These are phyloP conservation scores for Platypus cylindrus DNA, from an alignment of 2,888 invertebrate genomes.

Conservation along the genomic window DNA sequence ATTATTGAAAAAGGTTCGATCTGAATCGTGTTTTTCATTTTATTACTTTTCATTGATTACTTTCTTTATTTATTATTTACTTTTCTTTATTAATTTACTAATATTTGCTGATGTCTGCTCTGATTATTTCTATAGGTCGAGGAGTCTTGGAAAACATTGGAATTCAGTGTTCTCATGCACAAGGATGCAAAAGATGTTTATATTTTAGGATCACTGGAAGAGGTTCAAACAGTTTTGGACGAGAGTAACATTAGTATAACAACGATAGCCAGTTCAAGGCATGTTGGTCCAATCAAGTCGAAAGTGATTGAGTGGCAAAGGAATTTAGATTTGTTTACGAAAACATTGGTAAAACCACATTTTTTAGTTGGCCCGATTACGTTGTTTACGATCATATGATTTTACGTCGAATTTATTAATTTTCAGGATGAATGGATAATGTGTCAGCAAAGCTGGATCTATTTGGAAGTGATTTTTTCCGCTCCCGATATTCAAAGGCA, in stretches of 20 bases:
- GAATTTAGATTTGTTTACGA: constrained; percentile 64
- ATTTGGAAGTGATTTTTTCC: constrained; percentile 87
- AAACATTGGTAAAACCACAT: constrained; percentile 72
- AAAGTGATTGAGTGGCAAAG: constrained; percentile 73
- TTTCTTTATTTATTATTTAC: no score
- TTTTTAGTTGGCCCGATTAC: no score
- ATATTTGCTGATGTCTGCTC: no score
- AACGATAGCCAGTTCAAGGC: constrained; percentile 76
- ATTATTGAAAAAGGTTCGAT: constrained; percentile 56
- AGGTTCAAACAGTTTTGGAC: constrained; percentile 67
- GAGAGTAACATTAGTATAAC: constrained; percentile 78
- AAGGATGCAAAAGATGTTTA: constrained; percentile 75
- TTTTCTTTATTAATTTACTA: no score
- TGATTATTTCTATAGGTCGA: no score
- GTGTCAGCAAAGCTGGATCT: constrained; percentile 89
- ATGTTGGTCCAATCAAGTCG: constrained; percentile 71
- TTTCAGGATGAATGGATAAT: constrained; percentile 76
- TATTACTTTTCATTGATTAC: neutral
- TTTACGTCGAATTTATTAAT: no score
- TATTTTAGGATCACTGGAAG: constrained; percentile 73
- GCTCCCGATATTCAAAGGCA: constrained; percentile 91
- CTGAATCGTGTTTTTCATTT: neutral
- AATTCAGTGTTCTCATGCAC: constrained; percentile 64
- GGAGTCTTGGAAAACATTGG: constrained; percentile 68
- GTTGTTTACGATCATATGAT: no score